phyloP scores from a whole-genome alignment of 2,888 invertebrate species.

The Hemicrepidius hirtus region DNA sequence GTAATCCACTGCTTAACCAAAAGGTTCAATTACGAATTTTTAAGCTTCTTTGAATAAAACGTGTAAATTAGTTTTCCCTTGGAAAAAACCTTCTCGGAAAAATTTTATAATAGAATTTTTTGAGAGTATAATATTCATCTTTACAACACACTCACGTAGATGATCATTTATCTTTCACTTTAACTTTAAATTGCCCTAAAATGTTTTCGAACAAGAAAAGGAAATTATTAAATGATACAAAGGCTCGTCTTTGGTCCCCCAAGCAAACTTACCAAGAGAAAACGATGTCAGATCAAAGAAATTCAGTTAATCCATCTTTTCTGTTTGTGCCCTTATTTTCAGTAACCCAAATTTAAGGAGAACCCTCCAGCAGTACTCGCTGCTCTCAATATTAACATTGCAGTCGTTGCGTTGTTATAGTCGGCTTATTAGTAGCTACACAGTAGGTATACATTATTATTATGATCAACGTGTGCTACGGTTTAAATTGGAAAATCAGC shows the following conservation, averaged over 20 bases:
- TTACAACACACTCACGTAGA: not conserved
- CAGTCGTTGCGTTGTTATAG: not conserved
- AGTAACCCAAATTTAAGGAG: slow-evolving; percentile 8
- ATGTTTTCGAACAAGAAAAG: slow-evolving; percentile 1
- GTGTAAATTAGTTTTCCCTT: not conserved
- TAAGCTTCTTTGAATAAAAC: not conserved
- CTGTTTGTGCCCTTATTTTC: slow-evolving; percentile 1
- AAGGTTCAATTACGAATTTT: not conserved
- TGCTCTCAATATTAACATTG: not conserved
- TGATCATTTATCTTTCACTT: not conserved
- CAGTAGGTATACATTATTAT: too few species aligned
- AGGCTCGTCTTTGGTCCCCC: slow-evolving; percentile 1
- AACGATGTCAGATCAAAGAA: slow-evolving; percentile 27
- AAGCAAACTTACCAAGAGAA: slow-evolving; percentile 12
- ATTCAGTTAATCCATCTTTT: slow-evolving; percentile 10
- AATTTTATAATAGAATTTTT: not conserved
- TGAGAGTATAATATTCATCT: not conserved
- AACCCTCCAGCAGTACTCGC: slow-evolving; percentile 2
- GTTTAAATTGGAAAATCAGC: too few species aligned
- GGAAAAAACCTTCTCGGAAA: not conserved
- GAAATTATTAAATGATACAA: slow-evolving; percentile 16
- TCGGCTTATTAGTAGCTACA: too few species aligned
- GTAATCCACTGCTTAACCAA: not conserved
- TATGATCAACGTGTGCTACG: too few species aligned
- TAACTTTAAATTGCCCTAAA: not conserved